These are phyloP conservation scores for Ailuropoda melanoleuca DNA, from an alignment of 2,113 vertebrate genomes.

Conservation along the genomic window DNA sequence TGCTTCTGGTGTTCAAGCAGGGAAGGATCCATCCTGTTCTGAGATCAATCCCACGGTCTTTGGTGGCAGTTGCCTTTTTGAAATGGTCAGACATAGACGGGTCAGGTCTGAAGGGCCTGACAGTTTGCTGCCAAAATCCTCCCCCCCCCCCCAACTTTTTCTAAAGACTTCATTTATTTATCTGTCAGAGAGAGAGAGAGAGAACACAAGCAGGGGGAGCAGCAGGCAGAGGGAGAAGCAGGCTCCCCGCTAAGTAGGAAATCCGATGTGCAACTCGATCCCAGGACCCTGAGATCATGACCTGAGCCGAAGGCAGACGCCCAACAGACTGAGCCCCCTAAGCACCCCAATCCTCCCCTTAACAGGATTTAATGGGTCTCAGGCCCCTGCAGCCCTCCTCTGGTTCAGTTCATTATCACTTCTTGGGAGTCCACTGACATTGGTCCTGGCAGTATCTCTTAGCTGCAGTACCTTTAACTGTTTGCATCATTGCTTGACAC, in stretches of 20 bases:
- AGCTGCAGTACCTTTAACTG: background rate
- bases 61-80: background rate
- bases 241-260: too few relatives aligned
- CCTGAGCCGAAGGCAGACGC: too few relatives aligned
- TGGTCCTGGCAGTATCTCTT: background rate
- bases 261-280: too few relatives aligned
- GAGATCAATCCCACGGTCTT: background rate
- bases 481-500: background rate
- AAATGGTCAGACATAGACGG: background rate
- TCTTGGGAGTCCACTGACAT: background rate
- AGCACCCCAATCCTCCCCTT: background rate
- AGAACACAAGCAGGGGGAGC: too few relatives aligned
- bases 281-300: too few relatives aligned
- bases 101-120: background rate
- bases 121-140: background rate
- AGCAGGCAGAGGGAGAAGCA: too few relatives aligned
- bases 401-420: background rate
- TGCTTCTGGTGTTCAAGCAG: background rate
- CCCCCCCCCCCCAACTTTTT: background rate
- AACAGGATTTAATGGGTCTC: background rate
- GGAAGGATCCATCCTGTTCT: background rate
- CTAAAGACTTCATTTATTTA: background rate
- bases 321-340: too few relatives aligned
- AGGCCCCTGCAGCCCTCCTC: background rate
- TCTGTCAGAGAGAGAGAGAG: too few relatives aligned